Evolutionary conservation across 2,888 invertebrate species (phyloP), one percentile per base, ranked within the genome.

Genomic region (Electrophaes corylata): DNA sequence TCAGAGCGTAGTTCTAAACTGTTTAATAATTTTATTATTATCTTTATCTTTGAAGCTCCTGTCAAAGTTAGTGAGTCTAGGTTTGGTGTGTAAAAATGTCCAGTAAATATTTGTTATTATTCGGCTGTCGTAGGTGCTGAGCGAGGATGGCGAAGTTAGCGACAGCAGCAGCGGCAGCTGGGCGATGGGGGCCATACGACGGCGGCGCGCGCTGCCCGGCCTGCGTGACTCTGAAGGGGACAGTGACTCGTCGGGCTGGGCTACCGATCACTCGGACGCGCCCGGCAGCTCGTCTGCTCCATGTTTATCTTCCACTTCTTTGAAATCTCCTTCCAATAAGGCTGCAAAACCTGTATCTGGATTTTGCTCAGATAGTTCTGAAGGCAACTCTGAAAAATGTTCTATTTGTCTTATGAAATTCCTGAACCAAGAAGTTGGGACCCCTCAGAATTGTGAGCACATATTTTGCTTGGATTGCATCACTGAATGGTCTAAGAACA

Each of bases 401-500:
- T 97, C 98, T 0, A 98, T 98, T 77, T 98, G 98, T 84, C 88
- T 98, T 43, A 85, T 96, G 66, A 93, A 95, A 46, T 96, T 98
- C 75, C 86, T 83, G 0, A 92, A 93, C 29, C 97, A 98, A 84
- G 95, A 96, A 85, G 93, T 98, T 51, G 98, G 97, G 4, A 95
- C 94, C 20, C 98, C 98, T 0, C 95, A 96, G 74, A 93, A 94
- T 18, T 98, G 98, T 86, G 96, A 97, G 67, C 98, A 98, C 79
- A 93, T 93, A 57, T 98, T 98, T 84, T 98, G 98, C 82, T 92
- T 96, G 35, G 95, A 96, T 68, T 98, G 98, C 83, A 95, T 98
- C 64, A 93, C 95, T 49, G 97, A 98, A 81, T 98, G 98, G 98
- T 95, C 98, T n/a, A 96, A 95, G 93, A 98, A 96, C 91, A 96